Base-by-base conservation (phyloP, 92 coral and sea anemone species). In the Bergia sp. region DNA sequence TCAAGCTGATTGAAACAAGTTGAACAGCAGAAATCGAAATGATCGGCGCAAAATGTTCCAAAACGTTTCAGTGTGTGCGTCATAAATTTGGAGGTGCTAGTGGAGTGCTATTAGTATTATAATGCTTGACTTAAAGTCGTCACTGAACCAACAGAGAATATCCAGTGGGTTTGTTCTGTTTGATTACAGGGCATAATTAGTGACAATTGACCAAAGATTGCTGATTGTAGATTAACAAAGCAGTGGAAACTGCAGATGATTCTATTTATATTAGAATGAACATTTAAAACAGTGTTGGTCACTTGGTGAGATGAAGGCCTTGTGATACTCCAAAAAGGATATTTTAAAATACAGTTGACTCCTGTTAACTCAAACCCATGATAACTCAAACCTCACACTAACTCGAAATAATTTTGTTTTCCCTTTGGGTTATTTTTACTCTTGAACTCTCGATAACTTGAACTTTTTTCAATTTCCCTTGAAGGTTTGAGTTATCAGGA, bases 1-100 rank as follows among this genome's bases (percentile, higher is more conserved):
- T 65, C 99, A 97, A 82, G 94, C 92, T 5, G 98, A 93, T 67
- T 89, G 81, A 65, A 92, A 76, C 90, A 71, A 73, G 44, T 47
- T 64, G 39, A n/a, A 38, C 11, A 16, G 12, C 67, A 53, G 69
- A 16, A 61, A 61, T 0, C 23, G 80, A 39, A 2, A 6, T 76
- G 80, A 76, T 41, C 50, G 45, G 43, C 45, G 15, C 29, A 21
- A 73, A 12, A 41, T 73, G 39, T 73, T 36, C 37, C 77, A 37
- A 36, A 73, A 5, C 29, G 16, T 9, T 23, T 38, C 1, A 73
- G 37, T 41, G 9, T 13, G 69, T 20, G 11, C 29, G 29, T 8
- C n/a, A 6, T 2, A 3, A 74, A 74, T 74, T 18, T 15, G 42
- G 43, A 2, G 23, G 50, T 38, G 23, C 76, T 11, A 29, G 10